Conservation (phyloP, 2,888 invertebrate species). For the Carcina quercana region DNA sequence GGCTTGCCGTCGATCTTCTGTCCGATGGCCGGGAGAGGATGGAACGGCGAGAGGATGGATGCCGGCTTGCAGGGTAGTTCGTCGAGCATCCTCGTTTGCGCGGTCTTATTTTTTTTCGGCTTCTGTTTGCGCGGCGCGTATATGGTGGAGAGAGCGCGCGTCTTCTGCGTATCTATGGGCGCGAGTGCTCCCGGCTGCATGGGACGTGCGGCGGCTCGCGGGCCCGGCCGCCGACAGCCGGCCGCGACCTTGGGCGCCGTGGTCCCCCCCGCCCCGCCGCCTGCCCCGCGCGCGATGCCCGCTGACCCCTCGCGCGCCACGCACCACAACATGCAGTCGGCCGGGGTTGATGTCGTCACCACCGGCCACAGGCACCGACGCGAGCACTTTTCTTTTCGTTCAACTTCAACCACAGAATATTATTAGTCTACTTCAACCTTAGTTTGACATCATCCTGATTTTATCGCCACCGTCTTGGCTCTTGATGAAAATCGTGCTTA, state of each 20-base stretch:
- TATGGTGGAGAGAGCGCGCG: conserved; percentile 61
- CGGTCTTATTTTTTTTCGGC: conserved; percentile 51
- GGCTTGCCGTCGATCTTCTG: conserved; percentile 45
- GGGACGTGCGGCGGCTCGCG: conserved; percentile 43
- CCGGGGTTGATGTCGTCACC: too few relatives aligned
- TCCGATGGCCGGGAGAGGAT: conserved; percentile 64
- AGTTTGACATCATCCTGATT: too few relatives aligned
- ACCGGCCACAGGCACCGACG: too few relatives aligned
- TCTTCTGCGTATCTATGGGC: conserved; percentile 51
- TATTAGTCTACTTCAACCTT: too few relatives aligned
- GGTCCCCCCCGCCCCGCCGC: conserved; percentile 25
- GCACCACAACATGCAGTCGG: neutral
- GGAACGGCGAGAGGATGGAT: conserved; percentile 61
- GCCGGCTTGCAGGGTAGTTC: conserved; percentile 47
- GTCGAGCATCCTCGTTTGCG: conserved; percentile 59
- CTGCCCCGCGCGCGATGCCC: conserved; percentile 20
- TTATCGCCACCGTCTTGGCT: too few relatives aligned
- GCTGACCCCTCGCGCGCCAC: conserved; percentile 1
- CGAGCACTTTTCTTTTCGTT: too few relatives aligned
- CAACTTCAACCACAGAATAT: too few relatives aligned
- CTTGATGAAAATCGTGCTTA: too few relatives aligned
- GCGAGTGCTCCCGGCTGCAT: conserved; percentile 60
- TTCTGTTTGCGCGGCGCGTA: conserved; percentile 63
- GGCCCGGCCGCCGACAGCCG: conserved; percentile 51
- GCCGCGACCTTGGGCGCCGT: conserved; percentile 47